Percentiles rank a stretch among this genome's conserved stretches.
Evolutionary conservation across 1,140 invertebrate species (phyloP).

Genomic region (Batillaria attramentaria): DNA sequence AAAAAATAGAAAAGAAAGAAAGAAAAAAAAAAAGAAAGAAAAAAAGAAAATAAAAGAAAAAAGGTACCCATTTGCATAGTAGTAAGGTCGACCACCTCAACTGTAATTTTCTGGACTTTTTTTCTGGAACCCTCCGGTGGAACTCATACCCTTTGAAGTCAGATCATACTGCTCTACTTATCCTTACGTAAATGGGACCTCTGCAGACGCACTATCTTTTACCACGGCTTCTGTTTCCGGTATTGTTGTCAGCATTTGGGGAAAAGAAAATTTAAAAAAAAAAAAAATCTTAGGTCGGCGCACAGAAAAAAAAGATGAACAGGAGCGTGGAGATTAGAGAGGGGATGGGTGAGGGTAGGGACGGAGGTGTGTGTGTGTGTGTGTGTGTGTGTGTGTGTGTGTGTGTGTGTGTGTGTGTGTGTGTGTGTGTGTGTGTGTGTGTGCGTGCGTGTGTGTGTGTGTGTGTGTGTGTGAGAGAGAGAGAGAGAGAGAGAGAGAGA

Average conservation of each 20-base stretch:
- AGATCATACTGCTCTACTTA: too few species aligned
- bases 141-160: too few species aligned
- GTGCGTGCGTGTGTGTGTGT: background rate
- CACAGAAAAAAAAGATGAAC: background rate
- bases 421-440: constrained; percentile 9
- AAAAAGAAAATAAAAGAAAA: too few species aligned
- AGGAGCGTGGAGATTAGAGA: background rate
- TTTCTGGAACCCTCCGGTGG: too few species aligned
- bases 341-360: background rate
- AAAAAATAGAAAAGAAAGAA: too few species aligned
- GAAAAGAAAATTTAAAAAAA: background rate
- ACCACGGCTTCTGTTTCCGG: background rate
- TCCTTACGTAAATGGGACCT: too few species aligned
- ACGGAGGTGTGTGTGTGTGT: constrained; percentile 4
- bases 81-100: too few species aligned
- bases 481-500: background rate
- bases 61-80: too few species aligned
- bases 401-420: constrained; percentile 13
- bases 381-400: constrained; percentile 14
- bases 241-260: background rate
- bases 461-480: background rate
- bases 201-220: too few species aligned
- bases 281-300: background rate
- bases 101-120: too few species aligned
- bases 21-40: too few species aligned